A percentile compares a stretch with the other conserved stretches of the same genome.
phyloP scores from a whole-genome alignment of 2,888 invertebrate species.

The Conus canariensis region DNA sequence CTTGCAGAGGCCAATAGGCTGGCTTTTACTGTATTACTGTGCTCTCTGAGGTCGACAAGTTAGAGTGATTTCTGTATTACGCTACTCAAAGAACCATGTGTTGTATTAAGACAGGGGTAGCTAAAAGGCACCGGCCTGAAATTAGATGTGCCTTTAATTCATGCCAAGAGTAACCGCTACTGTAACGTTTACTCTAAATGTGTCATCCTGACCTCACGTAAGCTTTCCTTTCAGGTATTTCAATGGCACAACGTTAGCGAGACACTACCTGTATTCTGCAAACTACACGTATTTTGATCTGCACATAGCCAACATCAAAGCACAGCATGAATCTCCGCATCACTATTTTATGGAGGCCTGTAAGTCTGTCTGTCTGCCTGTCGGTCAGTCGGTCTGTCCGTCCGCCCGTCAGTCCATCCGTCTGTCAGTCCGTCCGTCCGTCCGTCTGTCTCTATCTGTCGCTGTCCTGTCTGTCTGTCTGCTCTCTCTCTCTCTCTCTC shows the following conservation, averaged over 20 bases:
- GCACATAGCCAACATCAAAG: slow-evolving; percentile 67
- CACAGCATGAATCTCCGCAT: slow-evolving; percentile 59
- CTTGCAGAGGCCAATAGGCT: too few relatives aligned
- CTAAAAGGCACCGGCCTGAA: too few relatives aligned
- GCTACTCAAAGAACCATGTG: too few relatives aligned
- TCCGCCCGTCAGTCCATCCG: neutral
- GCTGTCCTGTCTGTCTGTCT: neutral
- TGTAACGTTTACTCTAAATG: too few relatives aligned
- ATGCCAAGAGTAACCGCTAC: too few relatives aligned
- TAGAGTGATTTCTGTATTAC: too few relatives aligned
- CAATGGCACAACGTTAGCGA: slow-evolving; percentile 71
- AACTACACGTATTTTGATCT: slow-evolving; percentile 69
- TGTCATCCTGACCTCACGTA: too few relatives aligned
- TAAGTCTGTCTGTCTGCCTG: slow-evolving; percentile 55
- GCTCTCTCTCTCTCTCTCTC: too few relatives aligned
- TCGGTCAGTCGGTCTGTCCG: neutral
- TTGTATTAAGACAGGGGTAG: too few relatives aligned
- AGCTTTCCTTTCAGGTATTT: slow-evolving; percentile 59
- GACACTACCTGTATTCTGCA: slow-evolving; percentile 61
- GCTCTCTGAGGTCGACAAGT: too few relatives aligned
- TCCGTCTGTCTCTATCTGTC: slow-evolving; percentile 11
- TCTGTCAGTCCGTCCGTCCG: neutral
- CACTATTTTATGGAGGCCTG: slow-evolving; percentile 77
- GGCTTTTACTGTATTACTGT: too few relatives aligned
- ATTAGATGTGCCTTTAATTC: too few relatives aligned